phyloP scores from a whole-genome alignment of 1,140 invertebrate species.

The Archivesica marissinica region DNA sequence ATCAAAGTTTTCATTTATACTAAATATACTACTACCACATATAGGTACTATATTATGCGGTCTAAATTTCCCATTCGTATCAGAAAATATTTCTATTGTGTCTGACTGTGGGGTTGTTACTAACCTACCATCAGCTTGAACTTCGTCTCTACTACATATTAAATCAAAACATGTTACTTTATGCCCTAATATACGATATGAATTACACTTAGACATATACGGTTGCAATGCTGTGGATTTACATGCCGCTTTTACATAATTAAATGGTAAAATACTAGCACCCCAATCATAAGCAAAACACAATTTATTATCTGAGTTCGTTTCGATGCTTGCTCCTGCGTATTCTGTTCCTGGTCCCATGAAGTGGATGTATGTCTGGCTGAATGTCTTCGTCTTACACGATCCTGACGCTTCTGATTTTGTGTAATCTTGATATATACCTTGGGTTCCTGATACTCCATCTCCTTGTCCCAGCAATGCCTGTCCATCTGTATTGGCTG shows the following conservation, averaged over 20 bases:
- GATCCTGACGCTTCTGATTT: background rate
- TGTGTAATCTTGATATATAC: background rate
- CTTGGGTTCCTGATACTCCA: background rate
- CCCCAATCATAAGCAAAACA: background rate
- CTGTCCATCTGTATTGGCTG: background rate
- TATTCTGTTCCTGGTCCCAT: background rate
- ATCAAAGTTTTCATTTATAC: background rate
- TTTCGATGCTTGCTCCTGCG: background rate
- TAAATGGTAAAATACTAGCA: background rate
- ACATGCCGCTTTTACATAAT: background rate
- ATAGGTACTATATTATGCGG: background rate
- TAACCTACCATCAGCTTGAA: constrained; percentile 11
- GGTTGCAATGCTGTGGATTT: background rate
- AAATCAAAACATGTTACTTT: background rate
- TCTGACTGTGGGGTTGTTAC: constrained; percentile 3
- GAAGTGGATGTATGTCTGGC: background rate
- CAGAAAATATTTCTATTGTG: constrained; percentile 1
- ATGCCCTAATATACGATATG: background rate
- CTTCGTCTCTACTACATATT: constrained; percentile 25
- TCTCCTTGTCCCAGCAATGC: background rate
- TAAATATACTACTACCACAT: background rate
- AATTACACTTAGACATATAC: background rate
- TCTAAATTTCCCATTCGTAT: background rate
- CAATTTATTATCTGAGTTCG: background rate
- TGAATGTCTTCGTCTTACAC: background rate